Conservation (phyloP, 2,888 invertebrate species). For the Macroteleia sp. region DNA sequence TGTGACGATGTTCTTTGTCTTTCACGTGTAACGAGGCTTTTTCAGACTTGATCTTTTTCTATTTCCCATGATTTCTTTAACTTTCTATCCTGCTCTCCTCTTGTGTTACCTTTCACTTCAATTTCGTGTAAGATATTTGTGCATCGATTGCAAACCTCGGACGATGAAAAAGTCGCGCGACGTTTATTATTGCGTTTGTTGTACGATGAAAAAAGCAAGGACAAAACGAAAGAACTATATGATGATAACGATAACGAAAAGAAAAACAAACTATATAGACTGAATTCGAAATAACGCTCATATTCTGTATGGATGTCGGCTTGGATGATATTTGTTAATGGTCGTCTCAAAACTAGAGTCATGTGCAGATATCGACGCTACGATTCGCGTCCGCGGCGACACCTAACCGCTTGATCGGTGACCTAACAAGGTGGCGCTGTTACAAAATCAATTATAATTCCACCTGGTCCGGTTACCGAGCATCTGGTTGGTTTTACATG, state of each 20-base stretch:
- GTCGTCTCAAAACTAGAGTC: slow-evolving; percentile 78
- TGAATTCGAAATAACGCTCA: slow-evolving; percentile 75
- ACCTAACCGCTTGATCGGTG: neutral
- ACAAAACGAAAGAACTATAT: slow-evolving; percentile 56
- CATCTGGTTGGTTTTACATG: too few relatives aligned
- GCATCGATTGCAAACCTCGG: slow-evolving; percentile 54
- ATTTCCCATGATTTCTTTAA: neutral
- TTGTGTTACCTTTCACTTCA: slow-evolving; percentile 29
- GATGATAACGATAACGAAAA: slow-evolving; percentile 36
- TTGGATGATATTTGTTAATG: slow-evolving; percentile 80
- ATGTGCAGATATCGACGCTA: slow-evolving; percentile 57
- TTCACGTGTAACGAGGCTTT: slow-evolving; percentile 28
- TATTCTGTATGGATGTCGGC: slow-evolving; percentile 77
- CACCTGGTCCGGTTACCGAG: too few relatives aligned
- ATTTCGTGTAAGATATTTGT: slow-evolving; percentile 53
- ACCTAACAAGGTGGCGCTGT: slow-evolving; percentile 5
- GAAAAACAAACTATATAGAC: slow-evolving; percentile 67
- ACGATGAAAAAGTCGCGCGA: slow-evolving; percentile 55
- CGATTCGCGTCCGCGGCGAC: slow-evolving; percentile 34
- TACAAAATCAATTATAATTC: neutral
- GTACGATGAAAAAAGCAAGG: slow-evolving; percentile 57
- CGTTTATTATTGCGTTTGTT: slow-evolving; percentile 50
- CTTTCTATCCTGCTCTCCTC: neutral
- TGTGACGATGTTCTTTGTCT: slow-evolving; percentile 52
- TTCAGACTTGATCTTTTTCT: slow-evolving; percentile 16